phyloP scores from a whole-genome alignment of 2,113 vertebrate species.

The Hepsetus odoe region DNA sequence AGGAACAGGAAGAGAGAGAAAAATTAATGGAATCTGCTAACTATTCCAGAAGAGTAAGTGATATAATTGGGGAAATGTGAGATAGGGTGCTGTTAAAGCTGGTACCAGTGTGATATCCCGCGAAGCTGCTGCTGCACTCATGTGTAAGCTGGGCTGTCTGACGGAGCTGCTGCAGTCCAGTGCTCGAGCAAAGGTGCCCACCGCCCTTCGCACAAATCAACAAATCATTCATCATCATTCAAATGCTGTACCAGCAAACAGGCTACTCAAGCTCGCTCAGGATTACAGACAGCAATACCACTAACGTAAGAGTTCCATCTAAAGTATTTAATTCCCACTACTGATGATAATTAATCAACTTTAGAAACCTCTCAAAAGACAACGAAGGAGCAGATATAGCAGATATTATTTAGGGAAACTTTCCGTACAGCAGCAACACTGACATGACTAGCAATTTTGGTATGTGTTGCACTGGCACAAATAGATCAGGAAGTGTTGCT shows the following conservation, averaged over 20 bases:
- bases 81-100: neutral
- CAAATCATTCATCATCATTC: neutral
- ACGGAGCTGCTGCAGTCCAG: slow-evolving; percentile 97
- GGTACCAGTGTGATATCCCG: slow-evolving; percentile 94
- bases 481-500: no score
- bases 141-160: slow-evolving; percentile 94
- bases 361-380: no score
- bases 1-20: neutral
- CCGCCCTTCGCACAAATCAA: slow-evolving; percentile 77
- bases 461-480: no score
- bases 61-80: neutral
- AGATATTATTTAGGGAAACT: no score
- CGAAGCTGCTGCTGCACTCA: slow-evolving; percentile 96
- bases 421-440: no score
- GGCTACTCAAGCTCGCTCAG: neutral
- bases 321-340: no score
- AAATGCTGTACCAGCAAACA: neutral
- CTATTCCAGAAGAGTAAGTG: neutral
- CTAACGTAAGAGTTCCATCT: no score
- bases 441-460: no score
- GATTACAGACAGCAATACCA: no score
- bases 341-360: no score
- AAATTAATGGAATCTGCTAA: neutral
- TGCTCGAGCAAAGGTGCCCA: slow-evolving; percentile 94
- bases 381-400: no score